Evolutionary conservation across 2,113 vertebrate species (phyloP), one percentile per base, ranked within the genome.

Genomic region (Callaeas wilsoni): DNA sequence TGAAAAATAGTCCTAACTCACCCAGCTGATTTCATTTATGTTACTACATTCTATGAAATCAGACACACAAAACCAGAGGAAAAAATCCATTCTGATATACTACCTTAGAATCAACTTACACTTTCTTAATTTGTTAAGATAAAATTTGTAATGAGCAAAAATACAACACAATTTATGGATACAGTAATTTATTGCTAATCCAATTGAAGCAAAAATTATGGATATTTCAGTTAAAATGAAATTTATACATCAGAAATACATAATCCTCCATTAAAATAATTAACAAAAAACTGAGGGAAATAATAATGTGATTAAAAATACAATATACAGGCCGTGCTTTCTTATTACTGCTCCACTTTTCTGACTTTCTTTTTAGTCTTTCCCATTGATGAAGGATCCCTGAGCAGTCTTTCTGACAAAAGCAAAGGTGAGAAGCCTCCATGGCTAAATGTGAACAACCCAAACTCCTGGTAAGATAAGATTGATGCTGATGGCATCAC

Each of bases 321-420:
- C 37, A 57, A 18, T 39, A 50, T 10, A 35, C 1, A 68, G 6
- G 1, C 9, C 2, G 0, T 52, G 7, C 2, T 47, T 10, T 69
- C 8, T 35, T 56, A 42, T 30, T 26, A 5, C 2, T 7, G 1
- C 21, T 64, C 6, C 4, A 26, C 14, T 69, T 84, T 32, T 64
- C 27, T 67, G 16, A 33, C 13, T 49, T 67, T 47, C 11, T 47
- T 82, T 60, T 87, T 60, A n/a, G 8, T 80, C 6, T 4, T 68
- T 55, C 9, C 15, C 11, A 4, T 16, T 26, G 6, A 26, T 53
- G 22, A 71, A 59, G 15, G 5, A 71, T 46, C 29, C 4, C 14
- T 33, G 50, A 70, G 19, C 4, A 73, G 13, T 21, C 6, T 65
- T 90, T 59, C 26, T 74, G 46, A 44, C 12, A 16, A 70, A 42